Percentiles rank a stretch among this genome's conserved stretches.
Evolutionary conservation across 2,888 invertebrate species (phyloP).

Genomic region (Leptodirus hochenwartii): DNA sequence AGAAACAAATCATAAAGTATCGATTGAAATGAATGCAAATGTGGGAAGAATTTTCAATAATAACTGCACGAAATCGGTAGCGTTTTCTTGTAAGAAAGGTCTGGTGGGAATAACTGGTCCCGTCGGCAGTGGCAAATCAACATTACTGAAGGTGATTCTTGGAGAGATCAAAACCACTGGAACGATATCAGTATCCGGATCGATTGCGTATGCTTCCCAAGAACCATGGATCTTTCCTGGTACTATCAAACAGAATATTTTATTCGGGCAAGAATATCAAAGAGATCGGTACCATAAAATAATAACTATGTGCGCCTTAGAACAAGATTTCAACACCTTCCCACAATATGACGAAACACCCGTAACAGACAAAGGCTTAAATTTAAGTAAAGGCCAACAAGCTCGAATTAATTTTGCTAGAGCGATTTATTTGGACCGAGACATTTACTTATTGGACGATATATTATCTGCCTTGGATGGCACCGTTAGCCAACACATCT

Average conservation of each 20-base stretch:
- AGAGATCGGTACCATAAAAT: slow-evolving; percentile 34
- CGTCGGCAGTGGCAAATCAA: slow-evolving; percentile 43
- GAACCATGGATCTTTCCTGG: slow-evolving; percentile 37
- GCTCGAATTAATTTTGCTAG: slow-evolving; percentile 60
- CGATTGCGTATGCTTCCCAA: slow-evolving; percentile 32
- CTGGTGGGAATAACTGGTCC: slow-evolving; percentile 36
- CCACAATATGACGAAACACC: slow-evolving; percentile 52
- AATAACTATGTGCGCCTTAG: slow-evolving; percentile 39
- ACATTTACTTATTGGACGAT: slow-evolving; percentile 58
- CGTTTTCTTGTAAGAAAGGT: no score
- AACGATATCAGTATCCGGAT: slow-evolving; percentile 3
- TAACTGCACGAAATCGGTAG: neutral
- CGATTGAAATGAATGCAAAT: slow-evolving; percentile 16
- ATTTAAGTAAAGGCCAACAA: slow-evolving; percentile 61
- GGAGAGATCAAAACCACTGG: slow-evolving; percentile 50
- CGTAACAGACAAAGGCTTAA: slow-evolving; percentile 61
- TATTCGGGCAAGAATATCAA: slow-evolving; percentile 45
- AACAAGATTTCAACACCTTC: slow-evolving; percentile 48
- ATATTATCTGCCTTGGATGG: slow-evolving; percentile 61
- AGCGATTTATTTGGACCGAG: slow-evolving; percentile 51
- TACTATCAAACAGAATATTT: slow-evolving; percentile 54
- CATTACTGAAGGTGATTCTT: slow-evolving; percentile 33
- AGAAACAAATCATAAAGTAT: no score
- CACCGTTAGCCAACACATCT: slow-evolving; percentile 47
- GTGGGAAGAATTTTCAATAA: slow-evolving; percentile 25